Base-by-base conservation (phyloP, 2,113 vertebrate species). In the Smithornis capensis region DNA sequence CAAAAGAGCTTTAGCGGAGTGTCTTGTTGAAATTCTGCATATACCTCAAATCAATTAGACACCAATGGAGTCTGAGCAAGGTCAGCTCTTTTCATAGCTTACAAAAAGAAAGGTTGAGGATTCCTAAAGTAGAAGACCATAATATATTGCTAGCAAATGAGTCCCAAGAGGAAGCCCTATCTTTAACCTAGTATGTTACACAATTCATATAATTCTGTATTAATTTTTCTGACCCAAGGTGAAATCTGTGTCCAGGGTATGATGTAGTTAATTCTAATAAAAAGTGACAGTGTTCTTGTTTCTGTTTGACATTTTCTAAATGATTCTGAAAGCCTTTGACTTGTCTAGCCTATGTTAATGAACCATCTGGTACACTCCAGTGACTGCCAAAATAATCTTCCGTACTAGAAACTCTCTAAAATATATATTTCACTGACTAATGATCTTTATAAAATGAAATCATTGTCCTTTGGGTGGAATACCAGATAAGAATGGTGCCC, bases 211-310 rank as follows among this genome's bases (percentile, higher is more conserved):
- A 98, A 99, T 99, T 98, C 98, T 97, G 98, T 99, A 99, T 99
- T 99, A 99, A 99, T 99, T 98, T 98, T 97, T 99, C 98, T 99
- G 99, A 99, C 99, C 98, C 97, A 98, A 98, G 99, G 98, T 99
- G 97, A 98, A 98, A 98, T 98, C 97, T 97, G 97, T 97, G 97
- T 98, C 97, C 98, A 97, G 95, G 97, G 97, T 97, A 95, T 98
- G 96, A 97, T 96, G 97, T 96, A 98, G 98, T 98, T 98, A 98
- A 98, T 98, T 97, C 98, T 99, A 98, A 98, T 99, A 97, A 98
- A 98, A 98, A 98, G 98, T 97, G 99, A 98, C 98, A 98, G 97
- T 90, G 97, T 98, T 98, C 98, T 98, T 98, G 98, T 98, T 98
- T 98, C 98, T 98, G 95, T 97, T 96, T 98, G 98, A 98, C 98